Conservation (phyloP, 2,797 vertebrate genomes). For the Parambassis ranga region DNA sequence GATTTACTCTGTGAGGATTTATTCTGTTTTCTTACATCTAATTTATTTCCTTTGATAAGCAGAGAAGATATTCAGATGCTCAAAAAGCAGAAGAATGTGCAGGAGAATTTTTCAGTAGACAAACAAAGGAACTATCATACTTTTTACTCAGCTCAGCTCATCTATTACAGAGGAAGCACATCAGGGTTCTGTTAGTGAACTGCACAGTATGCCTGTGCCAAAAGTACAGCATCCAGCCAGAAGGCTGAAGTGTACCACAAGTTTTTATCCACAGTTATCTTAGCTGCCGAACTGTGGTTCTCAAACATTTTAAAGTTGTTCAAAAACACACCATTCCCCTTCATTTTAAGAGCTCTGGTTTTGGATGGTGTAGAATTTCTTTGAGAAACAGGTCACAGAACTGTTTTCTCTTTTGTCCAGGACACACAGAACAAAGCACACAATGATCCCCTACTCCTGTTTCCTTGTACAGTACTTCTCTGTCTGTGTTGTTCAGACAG, state of each 20-base stretch:
- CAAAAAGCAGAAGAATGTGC: constrained; percentile 19
- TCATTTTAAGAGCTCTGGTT: not conserved
- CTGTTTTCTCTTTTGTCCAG: constrained; percentile 21
- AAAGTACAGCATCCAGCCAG: not conserved
- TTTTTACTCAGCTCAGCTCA: not conserved
- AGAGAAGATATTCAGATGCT: constrained; percentile 19
- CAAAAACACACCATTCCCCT: not conserved
- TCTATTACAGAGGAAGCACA: not conserved
- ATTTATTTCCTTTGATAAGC: constrained; percentile 19
- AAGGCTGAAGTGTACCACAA: not conserved
- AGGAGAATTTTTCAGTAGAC: not conserved
- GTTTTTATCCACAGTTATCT: not conserved
- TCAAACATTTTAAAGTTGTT: not conserved
- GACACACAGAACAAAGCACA: not conserved
- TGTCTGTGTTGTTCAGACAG: not conserved
- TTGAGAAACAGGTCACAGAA: constrained; percentile 43
- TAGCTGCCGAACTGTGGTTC: too few relatives aligned
- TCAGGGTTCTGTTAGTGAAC: not conserved
- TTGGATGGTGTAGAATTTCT: constrained; percentile 50
- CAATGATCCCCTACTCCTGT: constrained; percentile 14
- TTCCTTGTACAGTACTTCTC: too few relatives aligned
- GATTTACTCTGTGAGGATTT: too few relatives aligned
- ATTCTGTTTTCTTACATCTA: not conserved
- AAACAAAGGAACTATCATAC: not conserved
- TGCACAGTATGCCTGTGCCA: not conserved